A percentile compares a stretch with the other conserved stretches of the same genome.
phyloP scores from a whole-genome alignment of 35 echinoderm and acorn worm species.

The Apostichopus parvimensis region DNA sequence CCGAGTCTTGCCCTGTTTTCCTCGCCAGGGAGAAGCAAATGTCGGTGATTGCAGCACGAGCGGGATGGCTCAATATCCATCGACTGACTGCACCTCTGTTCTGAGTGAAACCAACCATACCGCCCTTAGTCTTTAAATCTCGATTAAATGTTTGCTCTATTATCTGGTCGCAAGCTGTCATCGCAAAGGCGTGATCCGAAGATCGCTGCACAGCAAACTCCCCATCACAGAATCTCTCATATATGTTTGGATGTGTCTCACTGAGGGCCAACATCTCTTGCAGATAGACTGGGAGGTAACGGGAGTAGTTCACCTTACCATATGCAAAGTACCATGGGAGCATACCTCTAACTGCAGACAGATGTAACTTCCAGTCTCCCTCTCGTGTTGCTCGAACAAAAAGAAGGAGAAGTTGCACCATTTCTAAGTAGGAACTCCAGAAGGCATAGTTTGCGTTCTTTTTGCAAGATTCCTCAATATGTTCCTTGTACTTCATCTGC shows the following conservation, averaged over 20 bases:
- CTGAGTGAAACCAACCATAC: constrained; percentile 51
- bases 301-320: constrained; percentile 56
- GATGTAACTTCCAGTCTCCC: constrained; percentile 32
- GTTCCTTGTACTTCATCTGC: background rate
- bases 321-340: constrained; percentile 73
- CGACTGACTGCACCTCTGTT: constrained; percentile 32
- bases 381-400: constrained; percentile 27
- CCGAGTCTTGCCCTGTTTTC: too few species aligned
- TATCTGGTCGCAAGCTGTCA: constrained; percentile 63
- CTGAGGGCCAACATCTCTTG: constrained; percentile 21
- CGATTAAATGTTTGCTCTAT: constrained; percentile 70
- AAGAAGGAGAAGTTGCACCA: constrained; percentile 35
- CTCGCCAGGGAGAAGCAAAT: too few species aligned
- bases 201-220: background rate
- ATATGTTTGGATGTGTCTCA: constrained; percentile 10
- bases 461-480: background rate
- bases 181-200: background rate
- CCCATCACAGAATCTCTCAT: constrained; percentile 1
- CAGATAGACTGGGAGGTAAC: constrained; percentile 53
- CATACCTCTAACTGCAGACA: background rate
- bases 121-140: constrained; percentile 64
- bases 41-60: constrained; percentile 22
- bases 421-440: constrained; percentile 10
- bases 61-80: constrained; percentile 42
- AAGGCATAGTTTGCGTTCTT: constrained; percentile 47